Evolutionary conservation across 2,113 vertebrate genomes (phyloP), one percentile per base, ranked within the genome.

Genomic region (Ptyas mucosa): DNA sequence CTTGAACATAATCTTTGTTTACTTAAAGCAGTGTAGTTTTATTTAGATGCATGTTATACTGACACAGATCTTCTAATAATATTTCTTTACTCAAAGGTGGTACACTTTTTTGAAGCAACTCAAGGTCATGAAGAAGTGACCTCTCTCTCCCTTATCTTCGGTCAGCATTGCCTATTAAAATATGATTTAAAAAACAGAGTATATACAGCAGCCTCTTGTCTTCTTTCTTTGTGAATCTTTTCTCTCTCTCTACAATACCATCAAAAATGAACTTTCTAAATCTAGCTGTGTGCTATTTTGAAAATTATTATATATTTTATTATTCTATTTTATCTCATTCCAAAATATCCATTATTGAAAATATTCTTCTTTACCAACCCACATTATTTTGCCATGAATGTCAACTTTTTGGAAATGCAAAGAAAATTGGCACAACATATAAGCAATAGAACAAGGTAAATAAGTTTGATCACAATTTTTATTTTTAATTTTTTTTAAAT

Each of bases 271-370:
- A 86, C 88, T 86, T 88, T 75, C 29, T 52, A 18, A n/a, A 10
- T 86, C n/a, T 89, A 24, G 4, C 2, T 54, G 12, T 26, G 12
- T 64, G 14, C 12, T 86, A 87, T 91, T 94, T 94, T 90, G 49
- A 69, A 88, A 94, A 95, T 91, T 95, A 96, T 91, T 93, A 92
- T 94, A 91, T 64, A 93, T 64, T n/a, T 75, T 5, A 2, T 58
- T 14, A 85, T 94, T 87, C n/a, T 89, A 91, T 5, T 64, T 53
- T 95, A 87, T 93, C 54, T 55, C 52, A 54, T 94, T 89, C 43
- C 87, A 93, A 61, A 61, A 61, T 61, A 61, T 10, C 23, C 8
- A 81, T 1, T 89, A 85, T 81, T 89, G 23, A 5, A 34, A 93
- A 52, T 88, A 43, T 69, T 91, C 24, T 91, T 90, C 1, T 85